Evolutionary conservation across 2,113 vertebrate genomes (phyloP), one percentile per base, ranked within the genome.

Genomic region (Tachysurus fulvidraco): DNA sequence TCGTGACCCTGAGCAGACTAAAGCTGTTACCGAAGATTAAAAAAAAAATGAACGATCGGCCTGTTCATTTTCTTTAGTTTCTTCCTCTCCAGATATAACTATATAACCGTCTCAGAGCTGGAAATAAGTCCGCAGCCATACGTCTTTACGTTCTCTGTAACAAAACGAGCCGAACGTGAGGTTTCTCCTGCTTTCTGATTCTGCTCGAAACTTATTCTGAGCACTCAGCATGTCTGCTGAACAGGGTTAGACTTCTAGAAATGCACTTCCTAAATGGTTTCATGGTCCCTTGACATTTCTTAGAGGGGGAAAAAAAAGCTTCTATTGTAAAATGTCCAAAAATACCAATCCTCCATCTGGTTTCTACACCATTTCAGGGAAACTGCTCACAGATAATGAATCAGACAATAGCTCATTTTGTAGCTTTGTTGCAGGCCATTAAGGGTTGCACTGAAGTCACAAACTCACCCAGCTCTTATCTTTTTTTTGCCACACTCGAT

Each of bases 371-470:
- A 46, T 54, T 78, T 62, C 71, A 3, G 44, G 36, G 36, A 76
- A 57, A 36, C 52, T 41, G 50, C 82, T 83, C 46, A 25, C 50
- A 21, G 50, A 71, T 21, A 12, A 55, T 25, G 64, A 69, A 54
- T 54, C 25, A 23, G 9, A 55, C 17, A 69, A 23, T 52, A 62
- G 23, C 28, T 52, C 25, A 14, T 73, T 84, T 46, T 46, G 12
- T n/a, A 81, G 60, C 25, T 57, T 80, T 80, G 77, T 36, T 80
- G 23, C 30, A 81, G 5, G 5, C 19, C 78, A 81, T 81, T 81
- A 81, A 36, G 17, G 78, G 55, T 44, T 81, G 30, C 30, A 25
- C 78, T 8, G 5, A 25, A 84, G 83, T 73, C 30, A 41, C 23
- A 21, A 13, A 36, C 28, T 41, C 54, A 19, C 13, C 36, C 52